A percentile compares a stretch with the other conserved stretches of the same genome.
Evolutionary conservation across 2,797 vertebrate genomes (phyloP).

Genomic region (Alcedo atthis): DNA sequence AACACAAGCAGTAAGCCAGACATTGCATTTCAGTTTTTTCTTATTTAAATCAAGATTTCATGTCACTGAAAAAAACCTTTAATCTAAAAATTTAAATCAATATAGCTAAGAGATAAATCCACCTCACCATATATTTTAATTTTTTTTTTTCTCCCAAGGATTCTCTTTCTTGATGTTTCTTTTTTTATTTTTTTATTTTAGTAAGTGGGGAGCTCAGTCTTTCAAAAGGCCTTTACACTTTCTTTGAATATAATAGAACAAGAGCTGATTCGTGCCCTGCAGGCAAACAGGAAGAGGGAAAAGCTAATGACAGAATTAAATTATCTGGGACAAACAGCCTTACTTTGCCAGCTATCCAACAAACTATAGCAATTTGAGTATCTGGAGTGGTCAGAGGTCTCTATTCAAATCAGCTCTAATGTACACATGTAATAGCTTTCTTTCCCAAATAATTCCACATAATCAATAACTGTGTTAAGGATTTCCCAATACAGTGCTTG

Average conservation of each 20-base stretch:
- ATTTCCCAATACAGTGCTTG: neutral
- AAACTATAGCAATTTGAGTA: neutral
- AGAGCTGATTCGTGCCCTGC: neutral
- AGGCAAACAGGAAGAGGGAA: neutral
- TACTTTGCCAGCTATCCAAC: neutral
- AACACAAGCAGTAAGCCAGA: neutral
- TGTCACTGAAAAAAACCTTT: neutral
- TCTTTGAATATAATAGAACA: neutral
- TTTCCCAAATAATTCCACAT: neutral
- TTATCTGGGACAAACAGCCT: neutral
- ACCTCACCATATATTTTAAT: neutral
- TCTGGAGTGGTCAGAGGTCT: neutral
- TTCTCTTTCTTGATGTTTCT: neutral
- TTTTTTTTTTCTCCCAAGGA: neutral
- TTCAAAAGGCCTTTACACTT: neutral
- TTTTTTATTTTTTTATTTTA: neutral
- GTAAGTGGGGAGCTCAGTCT: neutral
- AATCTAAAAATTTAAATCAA: neutral
- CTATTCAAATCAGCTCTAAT: neutral
- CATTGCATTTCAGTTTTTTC: neutral
- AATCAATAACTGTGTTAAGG: neutral
- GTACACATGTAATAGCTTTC: neutral
- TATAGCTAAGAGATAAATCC: neutral
- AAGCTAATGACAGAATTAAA: constrained; percentile 13
- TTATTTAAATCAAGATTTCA: neutral